Conservation (phyloP, 2,113 vertebrate species). For the Emydocephalus ijimae region DNA sequence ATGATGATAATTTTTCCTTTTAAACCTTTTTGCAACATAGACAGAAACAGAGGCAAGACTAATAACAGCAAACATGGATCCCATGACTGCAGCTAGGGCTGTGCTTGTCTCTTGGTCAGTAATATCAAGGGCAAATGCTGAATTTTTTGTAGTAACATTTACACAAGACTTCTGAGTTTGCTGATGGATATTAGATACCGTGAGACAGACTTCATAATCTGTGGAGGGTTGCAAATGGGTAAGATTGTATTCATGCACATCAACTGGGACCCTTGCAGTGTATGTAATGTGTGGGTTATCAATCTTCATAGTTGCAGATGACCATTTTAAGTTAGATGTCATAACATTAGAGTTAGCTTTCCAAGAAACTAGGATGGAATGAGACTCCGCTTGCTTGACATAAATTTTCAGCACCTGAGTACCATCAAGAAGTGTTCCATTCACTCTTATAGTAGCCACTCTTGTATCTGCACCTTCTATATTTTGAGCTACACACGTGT, state of each 20-base stretch:
- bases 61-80: slow-evolving; percentile 88
- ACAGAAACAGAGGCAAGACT: slow-evolving; percentile 84
- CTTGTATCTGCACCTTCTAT: slow-evolving; percentile 90
- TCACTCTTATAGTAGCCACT: slow-evolving; percentile 86
- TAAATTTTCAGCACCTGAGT: slow-evolving; percentile 92
- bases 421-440: slow-evolving; percentile 89
- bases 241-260: slow-evolving; percentile 96
- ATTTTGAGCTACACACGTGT: slow-evolving; percentile 95
- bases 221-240: slow-evolving; percentile 93
- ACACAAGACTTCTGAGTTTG: slow-evolving; percentile 92
- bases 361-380: slow-evolving; percentile 95
- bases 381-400: slow-evolving; percentile 88
- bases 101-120: slow-evolving; percentile 88
- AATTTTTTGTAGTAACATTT: slow-evolving; percentile 92
- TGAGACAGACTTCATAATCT: slow-evolving; percentile 95
- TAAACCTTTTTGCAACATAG: slow-evolving; percentile 88
- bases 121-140: slow-evolving; percentile 81
- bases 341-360: slow-evolving; percentile 91
- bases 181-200: slow-evolving; percentile 88
- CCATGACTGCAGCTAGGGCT: slow-evolving; percentile 89
- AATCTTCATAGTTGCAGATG: slow-evolving; percentile 95
- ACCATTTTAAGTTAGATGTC: slow-evolving; percentile 95
- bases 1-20: slow-evolving; percentile 97
- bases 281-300: slow-evolving; percentile 98
- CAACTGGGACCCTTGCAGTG: slow-evolving; percentile 91